These are phyloP conservation scores for Scalopus aquaticus DNA, from an alignment of 2,113 vertebrate species.

Conservation along the genomic window DNA sequence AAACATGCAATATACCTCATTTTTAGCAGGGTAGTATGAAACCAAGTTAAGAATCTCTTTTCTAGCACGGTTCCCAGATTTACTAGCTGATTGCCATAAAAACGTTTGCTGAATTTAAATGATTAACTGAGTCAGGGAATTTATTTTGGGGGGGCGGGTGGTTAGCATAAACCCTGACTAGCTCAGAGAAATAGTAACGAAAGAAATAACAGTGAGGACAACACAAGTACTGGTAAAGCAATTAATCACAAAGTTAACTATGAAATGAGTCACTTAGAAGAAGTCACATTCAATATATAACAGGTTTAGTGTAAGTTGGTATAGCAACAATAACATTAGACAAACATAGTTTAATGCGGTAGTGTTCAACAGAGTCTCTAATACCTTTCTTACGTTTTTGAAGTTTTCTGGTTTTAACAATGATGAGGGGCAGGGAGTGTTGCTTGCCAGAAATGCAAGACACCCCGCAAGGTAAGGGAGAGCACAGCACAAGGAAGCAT, in stretches of 20 bases:
- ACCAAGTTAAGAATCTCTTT: constrained; percentile 38
- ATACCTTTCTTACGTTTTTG: neutral
- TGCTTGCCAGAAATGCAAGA: neutral
- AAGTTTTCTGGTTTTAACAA: constrained; percentile 1
- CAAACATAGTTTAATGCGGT: neutral
- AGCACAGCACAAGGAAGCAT: neutral
- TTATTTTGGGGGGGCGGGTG: neutral
- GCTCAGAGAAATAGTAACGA: constrained; percentile 28
- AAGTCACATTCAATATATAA: neutral
- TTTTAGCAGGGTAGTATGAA: neutral
- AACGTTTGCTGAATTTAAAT: constrained; percentile 3
- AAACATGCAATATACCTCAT: neutral
- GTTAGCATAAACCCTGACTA: neutral
- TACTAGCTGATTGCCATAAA: neutral
- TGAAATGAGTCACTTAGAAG: constrained; percentile 2
- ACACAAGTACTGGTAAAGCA: neutral
- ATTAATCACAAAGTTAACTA: constrained; percentile 26
- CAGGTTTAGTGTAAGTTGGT: constrained; percentile 11
- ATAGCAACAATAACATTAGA: neutral
- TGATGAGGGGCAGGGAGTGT: neutral
- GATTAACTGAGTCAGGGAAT: neutral
- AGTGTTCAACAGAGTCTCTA: neutral
- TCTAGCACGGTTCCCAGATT: neutral
- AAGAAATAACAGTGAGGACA: neutral
- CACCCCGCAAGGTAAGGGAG: neutral